Conservation (phyloP, 2,888 invertebrate species). For the Cistogaster globosa region DNA sequence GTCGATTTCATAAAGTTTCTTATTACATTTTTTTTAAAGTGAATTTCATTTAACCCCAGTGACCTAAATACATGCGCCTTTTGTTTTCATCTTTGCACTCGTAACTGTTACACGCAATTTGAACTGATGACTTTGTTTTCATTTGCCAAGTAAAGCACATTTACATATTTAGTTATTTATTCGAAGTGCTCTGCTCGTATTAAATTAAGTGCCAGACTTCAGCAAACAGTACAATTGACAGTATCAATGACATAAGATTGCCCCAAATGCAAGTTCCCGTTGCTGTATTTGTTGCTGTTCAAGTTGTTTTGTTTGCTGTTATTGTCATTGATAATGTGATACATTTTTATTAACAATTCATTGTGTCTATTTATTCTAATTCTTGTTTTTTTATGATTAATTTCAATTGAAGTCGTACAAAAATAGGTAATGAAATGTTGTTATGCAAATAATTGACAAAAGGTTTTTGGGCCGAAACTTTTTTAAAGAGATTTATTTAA, state of each 20-base stretch:
- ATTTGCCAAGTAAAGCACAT: constrained; percentile 22
- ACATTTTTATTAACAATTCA: constrained; percentile 48
- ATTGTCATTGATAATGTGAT: constrained; percentile 46
- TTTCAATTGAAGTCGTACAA: constrained; percentile 34
- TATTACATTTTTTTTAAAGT: constrained; percentile 36
- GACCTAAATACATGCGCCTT: constrained; percentile 50
- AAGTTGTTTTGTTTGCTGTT: constrained; percentile 32
- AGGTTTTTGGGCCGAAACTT: too few species aligned
- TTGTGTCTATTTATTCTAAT: constrained; percentile 4
- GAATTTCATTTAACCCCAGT: constrained; percentile 44
- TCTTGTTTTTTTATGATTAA: constrained; percentile 31
- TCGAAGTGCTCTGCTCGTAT: constrained; percentile 1
- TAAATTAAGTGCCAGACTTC: constrained; percentile 35
- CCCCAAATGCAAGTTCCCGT: constrained; percentile 9
- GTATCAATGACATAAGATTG: constrained; percentile 50
- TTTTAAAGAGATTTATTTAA: too few species aligned
- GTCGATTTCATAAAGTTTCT: constrained; percentile 40
- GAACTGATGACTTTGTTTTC: constrained; percentile 51
- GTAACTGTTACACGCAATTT: constrained; percentile 52
- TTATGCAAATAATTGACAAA: too few species aligned
- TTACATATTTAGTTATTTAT: too few species aligned
- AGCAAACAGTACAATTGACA: constrained; percentile 49
- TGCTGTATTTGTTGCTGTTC: constrained; percentile 2
- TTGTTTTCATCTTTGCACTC: constrained; percentile 30
- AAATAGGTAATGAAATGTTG: neutral